Percentiles rank a stretch among this genome's conserved stretches.
Conservation (phyloP, 2,888 invertebrate genomes). For the Eledone cirrhosa region DNA sequence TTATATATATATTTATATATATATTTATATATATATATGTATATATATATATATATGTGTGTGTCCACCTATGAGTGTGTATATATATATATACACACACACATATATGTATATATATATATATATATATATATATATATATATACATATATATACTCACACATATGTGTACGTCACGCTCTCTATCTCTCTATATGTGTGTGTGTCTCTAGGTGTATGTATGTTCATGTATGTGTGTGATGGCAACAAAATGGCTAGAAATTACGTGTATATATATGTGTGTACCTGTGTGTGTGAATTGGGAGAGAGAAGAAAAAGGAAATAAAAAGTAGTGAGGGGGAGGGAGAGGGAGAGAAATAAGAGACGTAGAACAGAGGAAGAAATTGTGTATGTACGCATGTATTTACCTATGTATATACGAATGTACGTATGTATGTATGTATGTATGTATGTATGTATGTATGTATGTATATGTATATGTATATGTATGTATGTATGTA, state of each 20-base stretch:
- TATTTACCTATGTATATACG: not conserved
- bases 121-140: conserved; percentile 1
- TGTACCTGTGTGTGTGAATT: too few species aligned
- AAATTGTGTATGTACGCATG: not conserved
- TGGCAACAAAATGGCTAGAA: too few species aligned
- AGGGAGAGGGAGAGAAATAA: too few species aligned
- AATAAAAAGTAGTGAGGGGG: too few species aligned
- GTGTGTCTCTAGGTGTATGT: too few species aligned
- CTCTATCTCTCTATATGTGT: too few species aligned
- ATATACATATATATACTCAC: conserved; percentile 3
- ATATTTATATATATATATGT: conserved; percentile 5
- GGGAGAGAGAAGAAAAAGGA: too few species aligned
- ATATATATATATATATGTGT: conserved; percentile 3
- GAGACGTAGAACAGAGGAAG: too few species aligned
- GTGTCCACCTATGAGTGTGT: not conserved
- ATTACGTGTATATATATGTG: too few species aligned
- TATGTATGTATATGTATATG: not conserved
- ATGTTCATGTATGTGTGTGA: too few species aligned
- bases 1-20: conserved; percentile 20
- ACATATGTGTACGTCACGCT: not conserved
- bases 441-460: not conserved
- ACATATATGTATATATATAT: not conserved
- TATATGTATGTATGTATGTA: not conserved
- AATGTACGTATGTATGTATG: not conserved
- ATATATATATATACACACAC: too few species aligned